These are phyloP conservation scores for Lagocephalus sceleratus DNA, from an alignment of 2,797 vertebrate genomes.

Conservation along the genomic window DNA sequence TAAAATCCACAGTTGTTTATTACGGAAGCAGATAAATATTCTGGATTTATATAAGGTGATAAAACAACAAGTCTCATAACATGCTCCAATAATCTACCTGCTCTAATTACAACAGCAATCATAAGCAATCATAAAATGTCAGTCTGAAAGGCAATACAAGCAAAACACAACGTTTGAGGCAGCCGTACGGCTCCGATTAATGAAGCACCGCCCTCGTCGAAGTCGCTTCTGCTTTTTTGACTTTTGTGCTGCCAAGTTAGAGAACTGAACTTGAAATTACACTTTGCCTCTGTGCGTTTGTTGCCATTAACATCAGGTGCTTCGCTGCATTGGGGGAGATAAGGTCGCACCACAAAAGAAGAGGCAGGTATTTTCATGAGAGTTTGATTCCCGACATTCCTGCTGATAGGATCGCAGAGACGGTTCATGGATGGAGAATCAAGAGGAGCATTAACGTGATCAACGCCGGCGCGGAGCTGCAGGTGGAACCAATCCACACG, in stretches of 20 bases:
- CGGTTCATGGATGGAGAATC: constrained; percentile 40
- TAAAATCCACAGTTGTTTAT: no score
- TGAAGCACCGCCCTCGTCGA: constrained; percentile 57
- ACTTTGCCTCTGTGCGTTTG: constrained; percentile 12
- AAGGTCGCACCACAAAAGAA: constrained; percentile 41
- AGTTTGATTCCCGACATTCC: constrained; percentile 42
- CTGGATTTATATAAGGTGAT: constrained; percentile 78
- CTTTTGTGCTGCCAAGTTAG: constrained; percentile 24
- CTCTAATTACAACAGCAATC: constrained; percentile 80
- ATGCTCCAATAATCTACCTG: constrained; percentile 77
- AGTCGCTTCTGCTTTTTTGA: constrained; percentile 40
- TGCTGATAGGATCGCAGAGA: constrained; percentile 50
- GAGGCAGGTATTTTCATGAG: constrained; percentile 39
- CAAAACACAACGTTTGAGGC: constrained; percentile 71
- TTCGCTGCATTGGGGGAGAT: constrained; percentile 57
- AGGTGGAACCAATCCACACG: constrained; percentile 84
- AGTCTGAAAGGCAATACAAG: constrained; percentile 76
- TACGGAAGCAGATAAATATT: constrained; percentile 67
- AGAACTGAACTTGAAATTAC: constrained; percentile 21
- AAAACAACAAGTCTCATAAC: constrained; percentile 79
- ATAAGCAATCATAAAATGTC: constrained; percentile 79
- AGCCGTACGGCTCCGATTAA: constrained; percentile 71
- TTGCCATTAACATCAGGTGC: constrained; percentile 31
- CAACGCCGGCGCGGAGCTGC: constrained; percentile 66
- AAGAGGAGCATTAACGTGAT: constrained; percentile 49